Conservation (phyloP, 2,797 vertebrate species). For the Aplochiton taeniatus region DNA sequence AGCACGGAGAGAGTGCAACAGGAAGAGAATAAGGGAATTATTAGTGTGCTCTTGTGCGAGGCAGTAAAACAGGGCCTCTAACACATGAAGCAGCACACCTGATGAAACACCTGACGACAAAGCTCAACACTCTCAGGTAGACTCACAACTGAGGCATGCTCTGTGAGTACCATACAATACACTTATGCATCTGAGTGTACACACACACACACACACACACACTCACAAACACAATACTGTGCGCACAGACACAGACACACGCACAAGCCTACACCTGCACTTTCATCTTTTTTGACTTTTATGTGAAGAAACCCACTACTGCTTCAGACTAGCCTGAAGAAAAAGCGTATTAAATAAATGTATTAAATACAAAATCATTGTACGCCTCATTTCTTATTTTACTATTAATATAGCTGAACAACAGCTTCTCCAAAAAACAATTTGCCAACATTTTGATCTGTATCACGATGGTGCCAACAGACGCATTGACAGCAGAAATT, state of each 20-base stretch:
- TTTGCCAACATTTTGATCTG: background rate
- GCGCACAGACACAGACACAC: constrained; percentile 9
- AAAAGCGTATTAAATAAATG: too few species aligned
- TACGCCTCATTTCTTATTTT: too few species aligned
- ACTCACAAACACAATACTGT: background rate
- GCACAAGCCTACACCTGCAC: constrained; percentile 27
- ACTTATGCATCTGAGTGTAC: background rate
- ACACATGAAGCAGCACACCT: constrained; percentile 55
- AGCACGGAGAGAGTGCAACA: constrained; percentile 44
- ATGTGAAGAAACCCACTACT: too few species aligned
- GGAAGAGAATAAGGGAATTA: constrained; percentile 54
- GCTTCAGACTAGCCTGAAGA: too few species aligned
- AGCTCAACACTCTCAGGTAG: constrained; percentile 58
- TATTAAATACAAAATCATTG: too few species aligned
- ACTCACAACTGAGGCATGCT: constrained; percentile 33
- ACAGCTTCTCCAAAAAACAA: too few species aligned
- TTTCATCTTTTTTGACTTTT: background rate
- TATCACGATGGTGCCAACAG: background rate
- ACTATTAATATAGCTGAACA: too few species aligned
- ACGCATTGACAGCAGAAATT: background rate
- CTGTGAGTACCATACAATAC: too few species aligned
- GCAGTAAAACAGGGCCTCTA: constrained; percentile 32
- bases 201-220: constrained; percentile 1
- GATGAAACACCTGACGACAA: constrained; percentile 59
- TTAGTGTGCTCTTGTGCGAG: constrained; percentile 52